phyloP scores from a whole-genome alignment of 2,113 vertebrate genomes.

The Hyperoodon ampullatus region DNA sequence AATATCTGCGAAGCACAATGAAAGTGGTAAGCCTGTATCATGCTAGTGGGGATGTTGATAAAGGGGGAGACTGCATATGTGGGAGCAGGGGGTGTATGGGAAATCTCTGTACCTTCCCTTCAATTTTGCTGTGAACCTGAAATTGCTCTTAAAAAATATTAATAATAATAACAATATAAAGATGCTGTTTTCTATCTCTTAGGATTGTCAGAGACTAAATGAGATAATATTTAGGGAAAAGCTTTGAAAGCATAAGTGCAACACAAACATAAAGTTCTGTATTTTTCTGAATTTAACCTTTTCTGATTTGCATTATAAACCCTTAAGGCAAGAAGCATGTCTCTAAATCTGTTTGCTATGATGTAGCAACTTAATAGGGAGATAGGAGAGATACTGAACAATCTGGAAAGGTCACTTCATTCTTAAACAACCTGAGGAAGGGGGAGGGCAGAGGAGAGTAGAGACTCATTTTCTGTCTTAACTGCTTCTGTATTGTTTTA shows the following conservation, averaged over 20 bases:
- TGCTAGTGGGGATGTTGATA: background rate
- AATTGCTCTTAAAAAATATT: background rate
- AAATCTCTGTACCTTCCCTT: background rate
- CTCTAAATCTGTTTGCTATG: slow-evolving; percentile 43
- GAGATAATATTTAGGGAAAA: slow-evolving; percentile 11
- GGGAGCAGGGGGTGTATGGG: background rate
- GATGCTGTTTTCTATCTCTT: slow-evolving; percentile 2
- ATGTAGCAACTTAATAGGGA: background rate
- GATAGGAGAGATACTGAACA: background rate
- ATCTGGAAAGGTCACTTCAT: slow-evolving; percentile 6
- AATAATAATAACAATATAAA: background rate
- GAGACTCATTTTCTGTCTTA: slow-evolving; percentile 11
- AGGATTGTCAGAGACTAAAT: slow-evolving; percentile 2
- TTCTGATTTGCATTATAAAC: slow-evolving; percentile 33
- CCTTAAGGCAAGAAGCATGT: slow-evolving; percentile 38
- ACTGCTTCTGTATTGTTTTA: background rate
- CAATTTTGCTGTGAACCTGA: slow-evolving; percentile 22
- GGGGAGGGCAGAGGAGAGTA: background rate
- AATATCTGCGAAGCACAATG: background rate
- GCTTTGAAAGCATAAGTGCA: slow-evolving; percentile 22
- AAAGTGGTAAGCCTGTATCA: background rate
- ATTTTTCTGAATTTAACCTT: slow-evolving; percentile 58
- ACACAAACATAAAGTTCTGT: slow-evolving; percentile 9
- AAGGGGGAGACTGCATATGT: background rate
- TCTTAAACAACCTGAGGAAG: slow-evolving; percentile 20